These are phyloP conservation scores for Pavo muticus DNA, from an alignment of 2,113 vertebrate genomes.

Conservation along the genomic window DNA sequence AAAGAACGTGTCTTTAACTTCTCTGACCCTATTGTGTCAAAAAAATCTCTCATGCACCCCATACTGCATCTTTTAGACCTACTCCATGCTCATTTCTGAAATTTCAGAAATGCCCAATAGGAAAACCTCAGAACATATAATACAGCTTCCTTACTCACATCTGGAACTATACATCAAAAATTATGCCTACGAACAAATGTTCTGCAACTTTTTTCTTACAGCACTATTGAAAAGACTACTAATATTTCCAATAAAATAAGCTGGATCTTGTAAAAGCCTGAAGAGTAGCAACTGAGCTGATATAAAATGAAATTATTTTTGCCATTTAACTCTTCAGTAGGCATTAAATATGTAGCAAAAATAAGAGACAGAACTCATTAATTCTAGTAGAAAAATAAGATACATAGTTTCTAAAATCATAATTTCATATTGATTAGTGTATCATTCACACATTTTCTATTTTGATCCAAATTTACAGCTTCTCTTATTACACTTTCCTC, in stretches of 20 bases:
- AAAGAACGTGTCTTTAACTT: slow-evolving; percentile 80
- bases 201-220: background rate
- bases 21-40: slow-evolving; percentile 82
- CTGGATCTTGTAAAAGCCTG: background rate
- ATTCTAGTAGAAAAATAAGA: background rate
- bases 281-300: background rate
- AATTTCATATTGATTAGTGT: background rate
- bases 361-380: background rate
- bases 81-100: slow-evolving; percentile 71
- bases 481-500: background rate
- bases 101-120: slow-evolving; percentile 75
- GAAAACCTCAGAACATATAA: slow-evolving; percentile 65
- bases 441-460: background rate
- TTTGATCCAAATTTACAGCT: background rate
- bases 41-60: slow-evolving; percentile 76
- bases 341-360: background rate
- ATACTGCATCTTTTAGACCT: slow-evolving; percentile 69
- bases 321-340: background rate
- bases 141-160: slow-evolving; percentile 65
- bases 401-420: background rate
- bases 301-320: slow-evolving; percentile 1
- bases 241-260: slow-evolving; percentile 24
- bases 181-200: slow-evolving; percentile 11
- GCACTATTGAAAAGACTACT: slow-evolving; percentile 14
- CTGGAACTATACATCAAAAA: slow-evolving; percentile 72